Evolutionary conservation across 2,797 vertebrate genomes (phyloP).

Genomic region (Molossus alvarezi): DNA sequence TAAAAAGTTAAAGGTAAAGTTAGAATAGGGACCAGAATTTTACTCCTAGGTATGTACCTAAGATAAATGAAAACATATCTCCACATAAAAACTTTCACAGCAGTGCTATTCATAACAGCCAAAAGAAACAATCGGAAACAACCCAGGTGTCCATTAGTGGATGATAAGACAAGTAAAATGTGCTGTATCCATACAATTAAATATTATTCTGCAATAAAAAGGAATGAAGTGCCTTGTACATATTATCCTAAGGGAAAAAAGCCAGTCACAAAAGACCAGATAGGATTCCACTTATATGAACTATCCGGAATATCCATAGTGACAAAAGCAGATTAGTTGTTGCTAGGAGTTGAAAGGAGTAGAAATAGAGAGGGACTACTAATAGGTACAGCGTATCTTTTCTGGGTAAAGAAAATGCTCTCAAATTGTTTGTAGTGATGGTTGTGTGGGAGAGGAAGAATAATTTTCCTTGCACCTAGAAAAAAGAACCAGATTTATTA

Average conservation of each 20-base stretch:
- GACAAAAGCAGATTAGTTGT: background rate
- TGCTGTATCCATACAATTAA: background rate
- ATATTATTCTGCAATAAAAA: slow-evolving; percentile 24
- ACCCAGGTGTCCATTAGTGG: background rate
- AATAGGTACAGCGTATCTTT: background rate
- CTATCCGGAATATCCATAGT: background rate
- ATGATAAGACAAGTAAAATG: slow-evolving; percentile 35
- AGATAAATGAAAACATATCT: background rate
- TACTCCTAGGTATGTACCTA: background rate
- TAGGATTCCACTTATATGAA: background rate
- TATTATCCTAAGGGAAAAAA: slow-evolving; percentile 33
- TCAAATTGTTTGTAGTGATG: background rate
- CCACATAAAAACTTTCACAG: background rate
- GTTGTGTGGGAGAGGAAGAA: background rate
- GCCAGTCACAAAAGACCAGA: background rate
- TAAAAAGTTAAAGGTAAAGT: slow-evolving; percentile 6
- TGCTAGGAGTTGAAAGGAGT: background rate
- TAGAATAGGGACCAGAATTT: background rate
- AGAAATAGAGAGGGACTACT: background rate
- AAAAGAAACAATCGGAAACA: background rate
- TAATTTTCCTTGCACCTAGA: background rate
- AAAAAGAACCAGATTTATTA: background rate
- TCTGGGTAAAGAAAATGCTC: slow-evolving; percentile 1
- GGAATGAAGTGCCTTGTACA: background rate
- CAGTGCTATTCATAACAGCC: background rate